phyloP scores from a whole-genome alignment of 2,888 invertebrate genomes.

The Deilephila elpenor region DNA sequence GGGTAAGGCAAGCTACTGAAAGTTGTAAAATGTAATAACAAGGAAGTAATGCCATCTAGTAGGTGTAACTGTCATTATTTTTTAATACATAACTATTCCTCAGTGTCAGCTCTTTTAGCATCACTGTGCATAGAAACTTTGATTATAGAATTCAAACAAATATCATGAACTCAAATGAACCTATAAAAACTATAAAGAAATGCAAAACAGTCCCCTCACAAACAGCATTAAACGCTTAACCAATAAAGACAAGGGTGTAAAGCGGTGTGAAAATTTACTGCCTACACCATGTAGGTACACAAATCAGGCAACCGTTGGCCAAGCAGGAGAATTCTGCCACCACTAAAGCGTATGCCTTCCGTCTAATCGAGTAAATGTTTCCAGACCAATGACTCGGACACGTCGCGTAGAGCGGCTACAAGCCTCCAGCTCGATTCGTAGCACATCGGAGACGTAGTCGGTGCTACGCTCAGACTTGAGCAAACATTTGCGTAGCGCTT shows the following conservation, averaged over 20 bases:
- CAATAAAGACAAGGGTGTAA: conserved; percentile 41
- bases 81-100: too few species aligned
- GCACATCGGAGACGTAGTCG: conserved; percentile 54
- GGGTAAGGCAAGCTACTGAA: too few species aligned
- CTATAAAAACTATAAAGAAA: neutral
- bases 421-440: conserved; percentile 48
- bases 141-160: neutral
- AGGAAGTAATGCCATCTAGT: too few species aligned
- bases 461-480: conserved; percentile 57
- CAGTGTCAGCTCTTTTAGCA: too few species aligned
- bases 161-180: neutral
- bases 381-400: conserved; percentile 70
- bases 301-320: conserved; percentile 55
- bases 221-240: neutral
- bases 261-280: conserved; percentile 41
- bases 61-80: too few species aligned
- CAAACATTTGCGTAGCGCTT: conserved; percentile 66
- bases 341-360: conserved; percentile 76
- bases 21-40: too few species aligned
- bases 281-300: conserved; percentile 51
- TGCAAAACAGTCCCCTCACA: neutral
- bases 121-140: neutral
- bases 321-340: conserved; percentile 64
- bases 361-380: conserved; percentile 79
- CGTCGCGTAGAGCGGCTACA: conserved; percentile 69